Evolutionary conservation across 2,888 invertebrate species (phyloP).

Genomic region (Lymantria dispar): DNA sequence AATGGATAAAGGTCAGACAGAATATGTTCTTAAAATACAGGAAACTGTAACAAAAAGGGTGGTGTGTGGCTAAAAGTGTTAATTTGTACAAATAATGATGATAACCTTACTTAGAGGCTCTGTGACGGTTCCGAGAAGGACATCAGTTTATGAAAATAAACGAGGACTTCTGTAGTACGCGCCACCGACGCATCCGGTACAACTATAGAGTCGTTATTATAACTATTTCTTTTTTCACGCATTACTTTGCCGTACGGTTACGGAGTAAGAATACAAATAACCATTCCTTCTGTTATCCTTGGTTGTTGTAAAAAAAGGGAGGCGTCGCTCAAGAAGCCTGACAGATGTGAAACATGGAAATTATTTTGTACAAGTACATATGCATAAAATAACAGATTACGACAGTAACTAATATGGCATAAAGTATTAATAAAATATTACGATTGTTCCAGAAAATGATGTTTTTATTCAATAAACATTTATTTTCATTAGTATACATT

Average conservation of each 20-base stretch:
- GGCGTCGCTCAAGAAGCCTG: too few relatives aligned
- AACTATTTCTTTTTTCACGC: neutral
- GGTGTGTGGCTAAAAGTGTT: slow-evolving; percentile 61
- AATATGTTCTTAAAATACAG: slow-evolving; percentile 33
- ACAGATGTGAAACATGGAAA: too few relatives aligned
- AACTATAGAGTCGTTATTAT: slow-evolving; percentile 26
- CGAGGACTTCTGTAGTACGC: slow-evolving; percentile 73
- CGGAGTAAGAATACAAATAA: too few relatives aligned
- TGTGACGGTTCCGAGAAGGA: slow-evolving; percentile 71
- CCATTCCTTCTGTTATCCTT: too few relatives aligned
- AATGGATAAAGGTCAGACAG: neutral
- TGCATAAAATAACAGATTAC: too few relatives aligned
- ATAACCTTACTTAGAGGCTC: slow-evolving; percentile 69
- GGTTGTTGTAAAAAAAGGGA: too few relatives aligned
- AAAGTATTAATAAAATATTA: too few relatives aligned
- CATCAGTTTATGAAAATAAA: slow-evolving; percentile 66
- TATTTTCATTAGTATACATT: too few relatives aligned
- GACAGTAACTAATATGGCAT: too few relatives aligned
- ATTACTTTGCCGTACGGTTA: neutral
- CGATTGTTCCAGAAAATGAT: too few relatives aligned
- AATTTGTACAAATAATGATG: slow-evolving; percentile 77
- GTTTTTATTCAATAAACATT: too few relatives aligned
- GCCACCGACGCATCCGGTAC: slow-evolving; percentile 29
- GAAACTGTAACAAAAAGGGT: slow-evolving; percentile 32
- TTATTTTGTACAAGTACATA: too few relatives aligned